Evolutionary conservation across 2,888 invertebrate species (phyloP), one percentile per base, ranked within the genome.

Genomic region (Drosophila mercatorum): DNA sequence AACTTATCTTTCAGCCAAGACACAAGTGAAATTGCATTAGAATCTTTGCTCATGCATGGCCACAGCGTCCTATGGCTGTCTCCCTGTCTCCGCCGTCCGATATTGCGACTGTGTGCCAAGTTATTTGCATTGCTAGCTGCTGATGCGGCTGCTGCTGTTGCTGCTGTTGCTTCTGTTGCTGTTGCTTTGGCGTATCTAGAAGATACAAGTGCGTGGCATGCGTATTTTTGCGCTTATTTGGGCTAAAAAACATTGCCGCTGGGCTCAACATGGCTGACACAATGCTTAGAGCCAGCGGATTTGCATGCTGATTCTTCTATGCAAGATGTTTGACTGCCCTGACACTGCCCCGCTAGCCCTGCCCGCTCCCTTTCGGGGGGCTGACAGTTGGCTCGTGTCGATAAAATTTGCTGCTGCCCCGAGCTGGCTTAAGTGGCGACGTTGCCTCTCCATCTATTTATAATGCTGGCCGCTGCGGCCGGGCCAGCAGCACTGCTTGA

Each of bases 371-470:
- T 71, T 71, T 63, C 22, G 22, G 22, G 65, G 70, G 70, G 60
- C 83, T 84, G 84, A 85, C 84, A 84, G 84, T 84, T 84, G 84
- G 84, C 88, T 88, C 88, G 88, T 85, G 87, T 86, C 86, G 88
- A 86, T 86, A 88, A 80, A 88, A 88, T 75, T 71, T 78, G 75
- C 55, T 46, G 74, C 75, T 80, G 74, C 72, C 67, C 62, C 78
- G 75, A 78, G 80, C 69, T 77, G 79, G 81, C 77, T 83, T 81
- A 81, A 81, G 81, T 83, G 83, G 78, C 75, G 40, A 74, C 71
- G 78, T 66, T 70, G 63, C 63, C 58, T 75, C 58, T 75, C 75
- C 67, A 75, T 77, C 83, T 83, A 83, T 83, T 87, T 83, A 72
- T 78, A 73, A 66, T 68, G 80, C 68, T 57, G 76, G 58, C 79